Base-by-base conservation (phyloP, 2,797 vertebrate genomes). In the Distichodus sexfasciatus region DNA sequence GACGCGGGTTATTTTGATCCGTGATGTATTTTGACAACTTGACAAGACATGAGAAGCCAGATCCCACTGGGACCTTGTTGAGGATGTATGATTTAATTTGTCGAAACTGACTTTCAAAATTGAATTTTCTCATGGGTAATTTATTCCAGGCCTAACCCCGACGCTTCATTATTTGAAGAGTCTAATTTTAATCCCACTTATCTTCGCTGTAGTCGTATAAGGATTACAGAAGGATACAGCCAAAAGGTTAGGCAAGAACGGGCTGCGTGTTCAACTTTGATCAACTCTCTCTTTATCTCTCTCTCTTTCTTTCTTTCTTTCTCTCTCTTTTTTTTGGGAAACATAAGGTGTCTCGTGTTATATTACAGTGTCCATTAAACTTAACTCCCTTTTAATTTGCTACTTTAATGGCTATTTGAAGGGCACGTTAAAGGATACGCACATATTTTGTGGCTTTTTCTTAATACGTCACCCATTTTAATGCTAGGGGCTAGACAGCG, bases 321-420 rank as follows among this genome's bases (percentile, higher is more conserved):
- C n/a, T n/a, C n/a, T 47, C 41, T n/a, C 21, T 59, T 24, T 11
- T n/a, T 54, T 62, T 43, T 26, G n/a, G 44, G 46, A 62, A 70
- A 54, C 69, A 75, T 76, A 76, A 61, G 71, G 71, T 69, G 51
- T 64, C 60, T 71, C 64, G 72, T 48, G 71, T 51, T 72, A 77
- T 76, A 71, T 80, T 71, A 80, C 43, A 59, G 44, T 43, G 15
- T 61, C 64, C 65, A 77, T 79, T 69, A 80, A 79, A 71, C 33
- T 67, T 62, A 77, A 74, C 72, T 69, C 69, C 69, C 35, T 78
- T 54, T 77, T 76, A 72, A 79, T 77, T 76, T 70, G 68, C 51
- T 54, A 51, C 43, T 72, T 71, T 82, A 76, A 79, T 69, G 61
- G 71, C 44, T 54, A 69, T 69, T 55, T 71, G 51, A 76, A 77